Base-by-base conservation (phyloP, 2,113 vertebrate species). In the Dolichallabes microphthalmus region DNA sequence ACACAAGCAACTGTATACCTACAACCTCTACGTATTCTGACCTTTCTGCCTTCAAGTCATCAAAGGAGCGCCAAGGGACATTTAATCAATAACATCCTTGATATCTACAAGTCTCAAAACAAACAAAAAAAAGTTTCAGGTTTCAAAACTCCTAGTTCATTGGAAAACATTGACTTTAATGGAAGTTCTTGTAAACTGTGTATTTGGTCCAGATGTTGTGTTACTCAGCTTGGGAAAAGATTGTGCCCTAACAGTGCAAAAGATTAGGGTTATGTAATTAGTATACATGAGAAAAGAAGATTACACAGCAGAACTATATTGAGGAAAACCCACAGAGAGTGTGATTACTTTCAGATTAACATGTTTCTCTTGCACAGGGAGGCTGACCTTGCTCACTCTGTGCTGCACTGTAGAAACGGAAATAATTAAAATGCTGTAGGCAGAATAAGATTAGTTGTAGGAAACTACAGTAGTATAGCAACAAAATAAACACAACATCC, bases 321-420 rank as follows among this genome's bases (percentile, higher is more conserved):
- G 80, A 80, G 66, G 58, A 64, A 83, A 76, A 82, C 32, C 82
- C 78, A 77, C 58, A 84, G 30, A 86, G 86, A 88, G 83, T 86
- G 86, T 90, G 90, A 93, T 92, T 92, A 91, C 90, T 91, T n/a
- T 8, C 79, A 90, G 92, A 92, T 94, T 93, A 94, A 89, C 85
- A 90, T 88, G 85, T 86, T 87, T 84, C 83, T 88, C 60, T 84
- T 52, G 55, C 30, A 71, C 32, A 60, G 66, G 6, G 22, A 8
- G 74, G 15, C 39, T 39, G 60, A 74, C 11, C 58, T 82, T 69
- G 75, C 50, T 86, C 3, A 20, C 71, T 53, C 52, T 80, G 71
- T 25, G 60, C 57, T 73, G 35, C 50, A 66, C 27, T 50, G 30
- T 14, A 25, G 30, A 57, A 74, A 22, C 66, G 27, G 30, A n/a